Conservation (phyloP, 2,797 vertebrate genomes). For the Craterocephalus amniculus region DNA sequence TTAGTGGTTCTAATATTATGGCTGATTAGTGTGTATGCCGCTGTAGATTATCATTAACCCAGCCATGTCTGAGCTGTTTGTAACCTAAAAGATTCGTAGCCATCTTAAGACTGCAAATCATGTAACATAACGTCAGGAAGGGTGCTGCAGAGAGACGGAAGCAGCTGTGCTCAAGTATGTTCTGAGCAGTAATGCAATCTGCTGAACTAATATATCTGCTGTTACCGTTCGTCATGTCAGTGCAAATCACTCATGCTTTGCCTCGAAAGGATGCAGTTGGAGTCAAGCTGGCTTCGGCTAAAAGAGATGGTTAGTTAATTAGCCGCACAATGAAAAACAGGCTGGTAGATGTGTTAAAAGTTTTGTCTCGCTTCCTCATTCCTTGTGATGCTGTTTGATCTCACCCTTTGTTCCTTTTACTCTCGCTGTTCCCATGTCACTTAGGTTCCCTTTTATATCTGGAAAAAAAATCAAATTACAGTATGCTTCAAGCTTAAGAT, state of each 20-base stretch:
- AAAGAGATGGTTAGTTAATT: conserved; percentile 48
- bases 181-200: conserved; percentile 57
- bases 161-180: conserved; percentile 61
- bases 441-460: conserved; percentile 31
- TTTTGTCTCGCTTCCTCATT: conserved; percentile 57
- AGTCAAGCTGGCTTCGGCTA: conserved; percentile 30
- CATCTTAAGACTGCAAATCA: conserved; percentile 21
- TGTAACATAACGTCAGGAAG: conserved; percentile 17
- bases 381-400: conserved; percentile 69
- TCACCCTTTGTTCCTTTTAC: conserved; percentile 37
- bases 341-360: conserved; percentile 53
- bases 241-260: conserved; percentile 51
- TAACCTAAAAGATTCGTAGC: background rate
- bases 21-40: background rate
- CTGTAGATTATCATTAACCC: background rate
- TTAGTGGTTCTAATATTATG: background rate
- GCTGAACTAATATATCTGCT: conserved; percentile 59
- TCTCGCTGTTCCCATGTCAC: conserved; percentile 42
- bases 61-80: background rate
- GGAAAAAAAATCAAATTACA: conserved; percentile 9
- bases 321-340: conserved; percentile 28
- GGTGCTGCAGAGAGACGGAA: conserved; percentile 33
- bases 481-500: conserved; percentile 4
- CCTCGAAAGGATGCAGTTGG: conserved; percentile 39
- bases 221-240: conserved; percentile 51